These are phyloP conservation scores for Apteryx owenii DNA, from an alignment of 2,113 vertebrate genomes.

Conservation along the genomic window DNA sequence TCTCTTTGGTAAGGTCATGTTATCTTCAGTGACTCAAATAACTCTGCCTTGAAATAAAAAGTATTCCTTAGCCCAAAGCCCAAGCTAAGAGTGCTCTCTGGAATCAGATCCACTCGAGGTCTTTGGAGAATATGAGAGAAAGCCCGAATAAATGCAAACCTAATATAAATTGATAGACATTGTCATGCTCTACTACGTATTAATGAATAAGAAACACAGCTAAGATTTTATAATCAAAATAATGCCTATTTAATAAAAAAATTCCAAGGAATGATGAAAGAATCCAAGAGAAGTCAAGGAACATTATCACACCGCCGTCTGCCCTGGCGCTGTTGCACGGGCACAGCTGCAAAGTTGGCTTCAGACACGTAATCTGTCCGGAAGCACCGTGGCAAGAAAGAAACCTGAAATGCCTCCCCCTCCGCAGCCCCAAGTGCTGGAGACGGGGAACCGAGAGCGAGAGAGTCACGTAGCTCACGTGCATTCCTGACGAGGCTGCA, in stretches of 20 bases:
- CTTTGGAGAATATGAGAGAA: background rate
- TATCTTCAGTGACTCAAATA: background rate
- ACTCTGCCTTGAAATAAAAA: background rate
- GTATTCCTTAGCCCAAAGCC: background rate
- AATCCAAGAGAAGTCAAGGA: background rate
- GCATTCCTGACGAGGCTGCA: no score
- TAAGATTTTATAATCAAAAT: background rate
- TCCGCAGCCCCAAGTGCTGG: no score
- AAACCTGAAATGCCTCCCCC: no score
- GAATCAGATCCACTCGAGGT: background rate
- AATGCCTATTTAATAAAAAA: background rate
- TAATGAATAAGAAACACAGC: background rate
- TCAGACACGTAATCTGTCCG: background rate
- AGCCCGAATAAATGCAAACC: background rate
- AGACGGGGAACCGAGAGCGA: no score
- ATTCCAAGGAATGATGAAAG: background rate
- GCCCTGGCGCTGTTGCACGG: background rate
- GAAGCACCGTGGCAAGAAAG: no score
- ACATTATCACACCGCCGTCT: background rate
- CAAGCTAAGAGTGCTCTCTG: background rate
- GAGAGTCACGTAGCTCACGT: no score
- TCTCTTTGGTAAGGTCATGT: background rate
- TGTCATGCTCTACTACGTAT: background rate
- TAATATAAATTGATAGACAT: background rate
- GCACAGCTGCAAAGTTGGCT: background rate